These are phyloP conservation scores for Bombus huntii DNA, from an alignment of 1,140 invertebrate genomes.

Conservation along the genomic window DNA sequence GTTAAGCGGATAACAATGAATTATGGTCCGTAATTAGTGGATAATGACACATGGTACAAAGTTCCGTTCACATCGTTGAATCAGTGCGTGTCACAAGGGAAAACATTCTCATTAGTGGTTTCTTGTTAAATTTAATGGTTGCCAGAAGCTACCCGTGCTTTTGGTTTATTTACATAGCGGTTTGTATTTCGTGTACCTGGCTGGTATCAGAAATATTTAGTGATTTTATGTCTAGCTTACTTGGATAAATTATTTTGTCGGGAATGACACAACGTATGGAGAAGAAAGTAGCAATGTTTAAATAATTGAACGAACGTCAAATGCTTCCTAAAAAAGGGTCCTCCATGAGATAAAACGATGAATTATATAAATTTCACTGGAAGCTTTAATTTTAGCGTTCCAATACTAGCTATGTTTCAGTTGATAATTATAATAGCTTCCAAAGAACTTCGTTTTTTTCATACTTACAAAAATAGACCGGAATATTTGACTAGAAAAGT, in stretches of 20 bases:
- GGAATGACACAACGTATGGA: too few relatives aligned
- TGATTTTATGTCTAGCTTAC: neutral
- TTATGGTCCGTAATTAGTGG: neutral
- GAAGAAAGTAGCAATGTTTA: neutral
- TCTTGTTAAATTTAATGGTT: constrained; percentile 18
- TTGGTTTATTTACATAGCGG: neutral
- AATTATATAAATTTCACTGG: too few relatives aligned
- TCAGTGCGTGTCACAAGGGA: neutral
- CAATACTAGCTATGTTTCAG: too few relatives aligned
- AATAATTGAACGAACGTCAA: neutral
- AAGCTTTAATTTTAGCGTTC: too few relatives aligned
- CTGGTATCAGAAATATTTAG: neutral
- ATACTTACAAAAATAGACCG: too few relatives aligned
- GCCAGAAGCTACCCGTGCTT: neutral
- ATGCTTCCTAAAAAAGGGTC: too few relatives aligned
- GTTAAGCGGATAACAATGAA: neutral
- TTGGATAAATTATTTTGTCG: neutral
- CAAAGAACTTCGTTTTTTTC: too few relatives aligned
- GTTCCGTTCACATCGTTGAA: neutral
- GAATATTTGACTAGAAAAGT: too few relatives aligned
- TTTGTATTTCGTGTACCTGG: too few relatives aligned
- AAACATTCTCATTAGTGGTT: constrained; percentile 4
- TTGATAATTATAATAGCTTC: too few relatives aligned
- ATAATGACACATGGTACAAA: neutral
- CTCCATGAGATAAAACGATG: too few relatives aligned